A percentile compares a stretch with the other conserved stretches of the same genome.
Conservation (phyloP, 2,113 vertebrate genomes). For the Mus pahari region DNA sequence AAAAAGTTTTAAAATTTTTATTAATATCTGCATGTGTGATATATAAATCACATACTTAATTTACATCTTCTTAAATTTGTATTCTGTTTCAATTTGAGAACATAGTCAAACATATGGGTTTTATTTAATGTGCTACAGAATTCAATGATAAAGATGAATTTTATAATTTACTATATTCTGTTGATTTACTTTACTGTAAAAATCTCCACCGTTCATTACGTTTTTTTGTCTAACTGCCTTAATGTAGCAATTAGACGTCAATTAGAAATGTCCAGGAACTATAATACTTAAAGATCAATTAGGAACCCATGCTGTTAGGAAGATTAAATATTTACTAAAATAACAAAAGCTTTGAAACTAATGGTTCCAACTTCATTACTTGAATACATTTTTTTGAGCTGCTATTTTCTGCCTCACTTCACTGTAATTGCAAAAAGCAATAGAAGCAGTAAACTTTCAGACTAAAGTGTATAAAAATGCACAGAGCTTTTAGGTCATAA, state of each 20-base stretch:
- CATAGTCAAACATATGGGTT: not conserved
- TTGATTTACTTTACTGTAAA: conserved; percentile 68
- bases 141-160: conserved; percentile 41
- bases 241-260: conserved; percentile 84
- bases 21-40: not conserved
- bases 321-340: conserved; percentile 90
- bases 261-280: conserved; percentile 85
- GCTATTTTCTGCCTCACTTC: conserved; percentile 90
- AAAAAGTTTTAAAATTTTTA: not conserved
- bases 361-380: conserved; percentile 88
- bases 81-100: not conserved
- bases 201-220: conserved; percentile 70
- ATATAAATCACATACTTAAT: not conserved
- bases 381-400: conserved; percentile 83
- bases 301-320: conserved; percentile 84
- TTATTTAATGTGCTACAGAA: conserved; percentile 34
- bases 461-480: conserved; percentile 81
- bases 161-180: conserved; percentile 66
- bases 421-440: conserved; percentile 88
- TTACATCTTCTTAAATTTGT: not conserved
- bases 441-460: conserved; percentile 81
- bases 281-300: conserved; percentile 88
- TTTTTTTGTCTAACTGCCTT: conserved; percentile 79
- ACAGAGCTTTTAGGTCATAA: conserved; percentile 81
- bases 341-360: conserved; percentile 87